phyloP scores from a whole-genome alignment of 2,113 vertebrate species.

The Stegostoma tigrinum region DNA sequence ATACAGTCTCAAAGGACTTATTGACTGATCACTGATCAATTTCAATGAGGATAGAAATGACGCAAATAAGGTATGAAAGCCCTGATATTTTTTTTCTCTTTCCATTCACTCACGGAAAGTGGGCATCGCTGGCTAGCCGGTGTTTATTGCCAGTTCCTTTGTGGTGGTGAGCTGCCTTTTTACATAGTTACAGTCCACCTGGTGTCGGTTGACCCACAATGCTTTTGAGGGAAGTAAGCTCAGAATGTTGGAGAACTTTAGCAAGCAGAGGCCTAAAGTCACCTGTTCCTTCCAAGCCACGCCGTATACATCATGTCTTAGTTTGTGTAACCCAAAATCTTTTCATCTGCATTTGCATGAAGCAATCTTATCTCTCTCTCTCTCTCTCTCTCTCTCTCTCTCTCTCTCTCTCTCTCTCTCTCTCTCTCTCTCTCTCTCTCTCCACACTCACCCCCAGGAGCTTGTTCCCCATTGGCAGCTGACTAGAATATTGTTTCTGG shows the following conservation, averaged over 20 bases:
- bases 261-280: background rate
- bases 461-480: background rate
- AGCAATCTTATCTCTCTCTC: background rate
- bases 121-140: too few species aligned
- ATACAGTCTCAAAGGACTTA: background rate
- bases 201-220: too few species aligned
- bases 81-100: too few species aligned
- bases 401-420: background rate
- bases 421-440: background rate
- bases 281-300: background rate
- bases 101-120: too few species aligned
- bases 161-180: too few species aligned
- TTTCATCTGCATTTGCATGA: background rate
- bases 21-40: background rate
- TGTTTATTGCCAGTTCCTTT: too few species aligned
- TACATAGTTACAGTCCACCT: too few species aligned
- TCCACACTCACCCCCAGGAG: background rate
- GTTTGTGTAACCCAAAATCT: too few species aligned
- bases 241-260: background rate
- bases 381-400: background rate
- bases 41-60: background rate
- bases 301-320: background rate
- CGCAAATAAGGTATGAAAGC: background rate
- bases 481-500: background rate
- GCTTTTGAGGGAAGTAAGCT: too few species aligned